phyloP scores from a whole-genome alignment of 92 coral and sea anemone species.

The Phenganax stokvisi region DNA sequence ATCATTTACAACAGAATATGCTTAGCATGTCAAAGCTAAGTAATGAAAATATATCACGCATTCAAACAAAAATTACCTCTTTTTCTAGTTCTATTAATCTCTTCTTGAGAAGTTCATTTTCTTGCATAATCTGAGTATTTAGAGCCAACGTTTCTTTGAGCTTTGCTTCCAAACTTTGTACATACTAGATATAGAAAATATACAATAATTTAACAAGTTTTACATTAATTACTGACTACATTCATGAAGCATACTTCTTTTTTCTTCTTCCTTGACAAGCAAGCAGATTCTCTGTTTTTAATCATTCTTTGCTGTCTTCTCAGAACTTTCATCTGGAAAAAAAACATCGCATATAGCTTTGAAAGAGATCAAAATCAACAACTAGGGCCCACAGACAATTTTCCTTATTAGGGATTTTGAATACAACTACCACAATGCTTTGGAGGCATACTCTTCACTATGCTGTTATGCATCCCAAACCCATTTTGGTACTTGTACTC shows the following conservation, averaged over 20 bases:
- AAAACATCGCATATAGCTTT: background rate
- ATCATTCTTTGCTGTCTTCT: constrained; percentile 97
- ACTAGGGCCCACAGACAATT: background rate
- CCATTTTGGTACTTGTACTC: too few relatives aligned
- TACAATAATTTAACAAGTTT: background rate
- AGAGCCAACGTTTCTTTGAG: constrained; percentile 63
- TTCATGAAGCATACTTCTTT: constrained; percentile 62
- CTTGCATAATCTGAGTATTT: constrained; percentile 68
- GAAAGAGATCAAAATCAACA: background rate
- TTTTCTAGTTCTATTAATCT: constrained; percentile 69
- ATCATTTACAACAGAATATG: too few relatives aligned
- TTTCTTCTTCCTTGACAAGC: constrained; percentile 93
- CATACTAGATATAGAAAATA: constrained; percentile 50
- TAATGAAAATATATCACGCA: too few relatives aligned
- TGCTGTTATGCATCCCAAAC: too few relatives aligned
- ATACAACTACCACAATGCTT: too few relatives aligned
- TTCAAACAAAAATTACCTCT: constrained; percentile 52
- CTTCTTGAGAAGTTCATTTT: constrained; percentile 71
- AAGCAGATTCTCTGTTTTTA: constrained; percentile 97
- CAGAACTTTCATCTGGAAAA: constrained; percentile 65
- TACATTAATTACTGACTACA: background rate
- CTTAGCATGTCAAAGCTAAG: too few relatives aligned
- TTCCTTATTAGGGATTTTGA: too few relatives aligned
- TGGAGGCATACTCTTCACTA: too few relatives aligned
- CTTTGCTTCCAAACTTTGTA: constrained; percentile 76